Evolutionary conservation across 2,888 invertebrate genomes (phyloP).

Genomic region (Ennomos quercinarius): DNA sequence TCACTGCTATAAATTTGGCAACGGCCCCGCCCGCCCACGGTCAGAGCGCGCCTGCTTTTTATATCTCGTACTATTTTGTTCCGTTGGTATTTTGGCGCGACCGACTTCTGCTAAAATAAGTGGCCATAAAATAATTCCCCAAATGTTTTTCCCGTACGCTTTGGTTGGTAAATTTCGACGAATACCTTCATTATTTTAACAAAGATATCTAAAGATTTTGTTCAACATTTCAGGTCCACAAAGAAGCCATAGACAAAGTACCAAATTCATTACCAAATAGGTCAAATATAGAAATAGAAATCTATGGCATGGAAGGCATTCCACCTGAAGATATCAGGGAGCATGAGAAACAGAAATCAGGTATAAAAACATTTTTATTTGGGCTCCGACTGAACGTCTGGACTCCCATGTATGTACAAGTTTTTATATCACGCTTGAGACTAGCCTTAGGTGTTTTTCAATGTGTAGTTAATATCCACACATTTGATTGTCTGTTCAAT

Average conservation of each 20-base stretch:
- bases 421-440: conserved; percentile 67
- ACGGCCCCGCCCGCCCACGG: conserved; percentile 68
- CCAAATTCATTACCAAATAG: conserved; percentile 99
- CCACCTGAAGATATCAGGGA: conserved; percentile 97
- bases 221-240: conserved; percentile 92
- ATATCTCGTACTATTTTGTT: conserved; percentile 64
- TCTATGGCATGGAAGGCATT: conserved; percentile 99
- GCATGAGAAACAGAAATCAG: conserved; percentile 95
- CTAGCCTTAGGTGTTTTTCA: conserved; percentile 60
- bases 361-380: conserved; percentile 66
- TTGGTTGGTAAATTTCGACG: conserved; percentile 46
- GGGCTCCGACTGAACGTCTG: conserved; percentile 59
- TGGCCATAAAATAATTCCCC: conserved; percentile 56
- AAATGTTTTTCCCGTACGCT: conserved; percentile 58
- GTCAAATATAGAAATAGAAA: conserved; percentile 99
- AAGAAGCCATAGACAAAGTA: conserved; percentile 99
- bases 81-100: conserved; percentile 76
- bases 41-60: conserved; percentile 70
- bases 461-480: conserved; percentile 65
- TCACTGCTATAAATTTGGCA: conserved; percentile 65
- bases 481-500: conserved; percentile 6
- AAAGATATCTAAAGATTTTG: conserved; percentile 22
- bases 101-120: conserved; percentile 59
- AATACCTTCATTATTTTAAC: conserved; percentile 24
- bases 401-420: conserved; percentile 76